phyloP scores from a whole-genome alignment of 2,797 vertebrate species.

The Tiaroga cobitis region DNA sequence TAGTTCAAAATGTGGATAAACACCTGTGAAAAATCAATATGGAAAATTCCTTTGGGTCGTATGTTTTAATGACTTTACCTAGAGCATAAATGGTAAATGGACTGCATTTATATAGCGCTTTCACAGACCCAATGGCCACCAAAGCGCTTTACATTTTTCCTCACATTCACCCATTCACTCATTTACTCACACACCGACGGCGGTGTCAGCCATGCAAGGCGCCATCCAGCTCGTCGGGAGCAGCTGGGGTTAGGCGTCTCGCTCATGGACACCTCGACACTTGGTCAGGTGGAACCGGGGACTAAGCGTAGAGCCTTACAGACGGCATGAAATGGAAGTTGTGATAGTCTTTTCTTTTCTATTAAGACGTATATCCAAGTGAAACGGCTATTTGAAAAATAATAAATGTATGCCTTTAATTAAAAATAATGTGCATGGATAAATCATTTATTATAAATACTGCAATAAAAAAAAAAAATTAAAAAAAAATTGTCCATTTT shows the following conservation, averaged over 20 bases:
- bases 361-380: background rate
- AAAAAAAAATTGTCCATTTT: background rate
- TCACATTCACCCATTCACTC: no score
- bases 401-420: background rate
- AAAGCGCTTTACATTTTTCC: no score
- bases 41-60: background rate
- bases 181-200: no score
- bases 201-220: no score
- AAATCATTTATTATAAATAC: background rate
- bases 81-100: no score
- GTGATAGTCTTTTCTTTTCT: background rate
- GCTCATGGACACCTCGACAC: no score
- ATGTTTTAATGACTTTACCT: background rate
- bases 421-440: background rate
- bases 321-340: background rate
- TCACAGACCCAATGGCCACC: no score
- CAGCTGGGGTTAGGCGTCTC: no score
- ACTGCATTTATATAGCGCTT: no score
- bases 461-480: background rate
- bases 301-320: no score
- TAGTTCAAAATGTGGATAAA: background rate
- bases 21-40: background rate
- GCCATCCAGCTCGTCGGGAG: no score
- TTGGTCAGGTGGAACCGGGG: no score
- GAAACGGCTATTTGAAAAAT: background rate